Evolutionary conservation across 2,797 vertebrate genomes (phyloP).

Genomic region (Lagorchestes hirsutus): DNA sequence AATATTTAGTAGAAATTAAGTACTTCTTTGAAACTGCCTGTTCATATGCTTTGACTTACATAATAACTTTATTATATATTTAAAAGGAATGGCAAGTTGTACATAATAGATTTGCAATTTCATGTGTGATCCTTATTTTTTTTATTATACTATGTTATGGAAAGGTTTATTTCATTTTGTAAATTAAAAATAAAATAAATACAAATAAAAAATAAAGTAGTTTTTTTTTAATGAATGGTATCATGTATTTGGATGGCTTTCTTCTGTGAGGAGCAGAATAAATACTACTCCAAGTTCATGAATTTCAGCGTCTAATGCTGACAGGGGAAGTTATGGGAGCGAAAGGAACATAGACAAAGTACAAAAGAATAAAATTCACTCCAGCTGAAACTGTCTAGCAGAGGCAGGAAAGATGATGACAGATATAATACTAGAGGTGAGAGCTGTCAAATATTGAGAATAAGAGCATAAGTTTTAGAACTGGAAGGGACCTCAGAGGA

Average conservation of each 20-base stretch:
- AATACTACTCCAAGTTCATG: background rate
- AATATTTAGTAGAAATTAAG: background rate
- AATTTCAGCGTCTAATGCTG: background rate
- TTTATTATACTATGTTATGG: background rate
- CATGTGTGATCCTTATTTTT: background rate
- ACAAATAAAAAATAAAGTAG: background rate
- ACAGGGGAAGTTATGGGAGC: background rate
- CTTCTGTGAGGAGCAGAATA: background rate
- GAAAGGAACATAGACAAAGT: background rate
- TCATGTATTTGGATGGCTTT: background rate
- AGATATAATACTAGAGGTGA: background rate
- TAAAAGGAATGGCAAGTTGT: background rate
- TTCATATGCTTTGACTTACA: background rate
- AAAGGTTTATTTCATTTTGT: background rate
- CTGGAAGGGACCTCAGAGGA: background rate
- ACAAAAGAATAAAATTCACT: background rate
- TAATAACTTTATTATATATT: background rate
- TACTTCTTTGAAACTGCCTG: background rate
- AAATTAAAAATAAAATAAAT: background rate
- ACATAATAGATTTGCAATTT: background rate
- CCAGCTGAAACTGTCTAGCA: background rate
- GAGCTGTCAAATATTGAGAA: background rate
- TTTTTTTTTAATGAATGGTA: background rate
- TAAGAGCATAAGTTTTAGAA: background rate
- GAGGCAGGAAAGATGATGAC: conserved; percentile 8